phyloP scores from a whole-genome alignment of 2,888 invertebrate genomes.

The Bembecia ichneumoniformis region DNA sequence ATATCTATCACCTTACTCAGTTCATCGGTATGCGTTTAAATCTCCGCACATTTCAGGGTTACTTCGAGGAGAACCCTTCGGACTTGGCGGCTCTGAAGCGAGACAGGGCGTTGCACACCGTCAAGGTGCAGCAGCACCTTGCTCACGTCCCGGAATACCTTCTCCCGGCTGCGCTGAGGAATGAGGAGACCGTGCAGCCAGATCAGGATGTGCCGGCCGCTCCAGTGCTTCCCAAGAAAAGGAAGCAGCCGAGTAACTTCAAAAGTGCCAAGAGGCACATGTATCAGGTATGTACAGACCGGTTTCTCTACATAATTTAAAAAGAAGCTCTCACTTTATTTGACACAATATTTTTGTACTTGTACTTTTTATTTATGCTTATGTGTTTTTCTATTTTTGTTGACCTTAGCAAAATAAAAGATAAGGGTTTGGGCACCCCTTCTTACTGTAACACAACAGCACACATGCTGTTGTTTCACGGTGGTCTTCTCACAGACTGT shows the following conservation, averaged over 20 bases:
- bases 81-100: conserved; percentile 89
- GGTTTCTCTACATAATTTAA: too few relatives aligned
- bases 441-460: too few relatives aligned
- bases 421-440: too few relatives aligned
- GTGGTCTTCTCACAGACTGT: too few relatives aligned
- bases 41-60: conserved; percentile 68
- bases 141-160: conserved; percentile 95
- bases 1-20: too few relatives aligned
- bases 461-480: too few relatives aligned
- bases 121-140: conserved; percentile 86
- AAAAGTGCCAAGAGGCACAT: conserved; percentile 56
- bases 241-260: conserved; percentile 31
- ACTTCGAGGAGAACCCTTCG: conserved; percentile 92
- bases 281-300: conserved; percentile 39
- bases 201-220: conserved; percentile 22
- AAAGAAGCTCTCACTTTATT: too few relatives aligned
- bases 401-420: too few relatives aligned
- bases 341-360: too few relatives aligned
- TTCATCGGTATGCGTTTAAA: neutral
- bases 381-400: too few relatives aligned
- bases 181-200: conserved; percentile 65
- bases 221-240: conserved; percentile 31
- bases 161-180: conserved; percentile 83
- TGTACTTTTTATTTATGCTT: too few relatives aligned
- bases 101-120: conserved; percentile 88